Percentiles rank a stretch among this genome's conserved stretches.
phyloP scores from a whole-genome alignment of 2,797 vertebrate species.

The Poecile montanus region DNA sequence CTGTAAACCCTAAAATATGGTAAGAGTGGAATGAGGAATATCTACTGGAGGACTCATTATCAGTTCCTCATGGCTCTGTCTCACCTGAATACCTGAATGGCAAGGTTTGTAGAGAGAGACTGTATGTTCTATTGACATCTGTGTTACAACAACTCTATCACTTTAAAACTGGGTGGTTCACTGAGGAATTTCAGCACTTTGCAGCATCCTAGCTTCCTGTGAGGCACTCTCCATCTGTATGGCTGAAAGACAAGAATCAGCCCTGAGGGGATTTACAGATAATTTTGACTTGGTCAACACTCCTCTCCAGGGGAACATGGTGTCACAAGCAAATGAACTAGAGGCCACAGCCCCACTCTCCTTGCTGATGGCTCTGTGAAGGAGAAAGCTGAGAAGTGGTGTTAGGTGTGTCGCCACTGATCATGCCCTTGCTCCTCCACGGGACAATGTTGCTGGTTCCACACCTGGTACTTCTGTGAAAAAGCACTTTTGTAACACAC shows the following conservation, averaged over 20 bases:
- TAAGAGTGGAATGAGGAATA: background rate
- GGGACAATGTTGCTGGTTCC: background rate
- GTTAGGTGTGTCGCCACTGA: background rate
- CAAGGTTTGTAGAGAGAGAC: background rate
- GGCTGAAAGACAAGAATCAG: background rate
- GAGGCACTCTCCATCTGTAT: background rate
- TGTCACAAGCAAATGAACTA: background rate
- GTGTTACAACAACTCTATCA: background rate
- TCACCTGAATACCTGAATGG: background rate
- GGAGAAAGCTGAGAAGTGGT: background rate
- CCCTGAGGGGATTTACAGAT: background rate
- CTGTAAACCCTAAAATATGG: background rate
- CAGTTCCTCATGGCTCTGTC: constrained; percentile 2
- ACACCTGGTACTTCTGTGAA: background rate
- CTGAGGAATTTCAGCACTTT: constrained; percentile 26
- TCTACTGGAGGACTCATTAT: background rate
- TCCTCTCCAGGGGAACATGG: background rate
- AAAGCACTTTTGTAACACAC: background rate
- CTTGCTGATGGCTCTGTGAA: background rate
- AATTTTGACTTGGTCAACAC: constrained; percentile 3
- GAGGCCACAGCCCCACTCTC: background rate
- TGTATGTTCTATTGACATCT: constrained; percentile 11
- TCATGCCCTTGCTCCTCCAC: rapidly evolving
- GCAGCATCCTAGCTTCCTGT: background rate
- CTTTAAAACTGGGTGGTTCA: constrained; percentile 8